Evolutionary conservation across 2,797 vertebrate genomes (phyloP), one percentile per base, ranked within the genome.

Genomic region (Benthosema pterotum): DNA sequence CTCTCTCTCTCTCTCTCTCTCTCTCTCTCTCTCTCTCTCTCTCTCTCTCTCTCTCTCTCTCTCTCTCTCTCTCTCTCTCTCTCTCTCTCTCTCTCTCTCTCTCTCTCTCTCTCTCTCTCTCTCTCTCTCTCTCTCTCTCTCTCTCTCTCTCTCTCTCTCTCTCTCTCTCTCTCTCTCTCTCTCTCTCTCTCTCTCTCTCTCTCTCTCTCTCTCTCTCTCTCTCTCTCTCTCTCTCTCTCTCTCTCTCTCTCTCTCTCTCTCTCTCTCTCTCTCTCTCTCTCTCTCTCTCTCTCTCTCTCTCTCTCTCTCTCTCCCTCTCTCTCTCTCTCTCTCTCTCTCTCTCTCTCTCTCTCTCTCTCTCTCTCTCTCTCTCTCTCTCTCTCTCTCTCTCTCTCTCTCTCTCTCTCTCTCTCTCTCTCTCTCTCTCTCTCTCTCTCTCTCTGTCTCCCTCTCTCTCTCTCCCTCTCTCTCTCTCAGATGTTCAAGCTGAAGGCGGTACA

Each of bases 401-500:
- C 74, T 75, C 15, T n/a, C 65, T 74, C 48, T 50, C 65, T 65
- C 43, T 19, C 28, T 66, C 61, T 52, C 57, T 62, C 51, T 61
- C 58, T 46, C 83, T 71, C 55, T n/a, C 18, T 50, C 4, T 69
- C 74, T 75, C 15, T n/a, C 65, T 74, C 48, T 50, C 65, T 65
- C 43, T 19, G 28, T 66, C 61, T 52, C 57, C 60, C 51, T n/a
- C 3, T 51, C 9, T n/a, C 48, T 62, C 25, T 18, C 11, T 48
- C 8, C 48, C 65, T 70, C 48, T 82, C 42, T 80, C 6, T 57
- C 52, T 61, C 53, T 82, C 70, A 99, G 97, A 91, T 99, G 49
- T 99, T 99, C 89, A 99, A 99, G 90, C 83, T 95, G 69, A 99
- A 99, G 91, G 96, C 97, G 0, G 96, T 97, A 22, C 94, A 99